Conservation (phyloP, 2,888 invertebrate genomes). For the Heliconius cydno region DNA sequence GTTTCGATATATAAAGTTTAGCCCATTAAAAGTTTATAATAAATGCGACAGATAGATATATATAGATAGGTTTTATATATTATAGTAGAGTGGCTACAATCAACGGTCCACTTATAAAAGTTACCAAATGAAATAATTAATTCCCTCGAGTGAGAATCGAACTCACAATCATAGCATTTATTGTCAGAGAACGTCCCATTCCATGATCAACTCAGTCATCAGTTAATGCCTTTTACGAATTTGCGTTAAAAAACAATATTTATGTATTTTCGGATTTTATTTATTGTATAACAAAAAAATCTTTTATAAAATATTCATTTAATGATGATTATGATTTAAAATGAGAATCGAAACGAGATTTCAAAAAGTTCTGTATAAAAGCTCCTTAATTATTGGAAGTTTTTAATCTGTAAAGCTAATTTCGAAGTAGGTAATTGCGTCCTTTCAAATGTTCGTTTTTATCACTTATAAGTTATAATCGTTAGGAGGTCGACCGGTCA, state of each 20-base stretch:
- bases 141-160: no score
- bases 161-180: no score
- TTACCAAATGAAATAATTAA: no score
- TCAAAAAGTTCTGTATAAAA: neutral
- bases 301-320: neutral
- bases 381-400: neutral
- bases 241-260: neutral
- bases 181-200: no score
- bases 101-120: no score
- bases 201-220: no score
- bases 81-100: no score
- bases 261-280: neutral
- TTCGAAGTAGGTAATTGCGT: neutral
- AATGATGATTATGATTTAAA: neutral
- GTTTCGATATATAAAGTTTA: neutral
- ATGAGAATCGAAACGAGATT: neutral
- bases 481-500: constrained; percentile 55
- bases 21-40: neutral
- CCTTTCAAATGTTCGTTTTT: neutral
- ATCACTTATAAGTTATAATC: constrained; percentile 21
- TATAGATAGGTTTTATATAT: no score
- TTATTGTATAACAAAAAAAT: no score
- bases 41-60: no score
- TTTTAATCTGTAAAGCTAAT: neutral
- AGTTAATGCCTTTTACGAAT: neutral